Conservation (phyloP, 2,113 vertebrate genomes). For the Gracilinanus agilis region DNA sequence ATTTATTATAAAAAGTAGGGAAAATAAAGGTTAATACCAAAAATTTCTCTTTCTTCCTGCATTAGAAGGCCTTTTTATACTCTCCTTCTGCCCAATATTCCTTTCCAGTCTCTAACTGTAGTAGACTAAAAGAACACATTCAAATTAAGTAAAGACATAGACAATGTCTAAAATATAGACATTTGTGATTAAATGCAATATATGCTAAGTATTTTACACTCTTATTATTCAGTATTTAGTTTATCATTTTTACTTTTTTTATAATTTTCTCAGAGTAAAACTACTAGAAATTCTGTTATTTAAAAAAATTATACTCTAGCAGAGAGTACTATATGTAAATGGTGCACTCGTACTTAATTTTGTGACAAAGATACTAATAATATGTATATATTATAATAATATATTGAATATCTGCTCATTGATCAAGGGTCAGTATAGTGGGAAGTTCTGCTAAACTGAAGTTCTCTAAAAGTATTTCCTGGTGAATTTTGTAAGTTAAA, state of each 20-base stretch:
- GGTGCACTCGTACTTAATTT: neutral
- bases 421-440: neutral
- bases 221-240: neutral
- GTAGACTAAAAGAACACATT: neutral
- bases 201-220: neutral
- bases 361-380: neutral
- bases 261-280: neutral
- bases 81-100: neutral
- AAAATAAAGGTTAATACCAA: neutral
- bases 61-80: conserved; percentile 19
- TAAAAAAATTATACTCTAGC: neutral
- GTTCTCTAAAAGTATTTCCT: conserved; percentile 45
- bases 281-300: neutral
- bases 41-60: neutral
- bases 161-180: neutral
- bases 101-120: conserved; percentile 13
- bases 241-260: neutral
- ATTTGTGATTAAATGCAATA: neutral
- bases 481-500: conserved; percentile 36
- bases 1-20: neutral
- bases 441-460: conserved; percentile 20
- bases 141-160: neutral
- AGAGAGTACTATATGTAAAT: neutral
- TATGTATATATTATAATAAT: neutral
- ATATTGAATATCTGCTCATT: neutral